Evolutionary conservation across 2,113 vertebrate genomes (phyloP).

Genomic region (Chamaetylas fuelleborni): DNA sequence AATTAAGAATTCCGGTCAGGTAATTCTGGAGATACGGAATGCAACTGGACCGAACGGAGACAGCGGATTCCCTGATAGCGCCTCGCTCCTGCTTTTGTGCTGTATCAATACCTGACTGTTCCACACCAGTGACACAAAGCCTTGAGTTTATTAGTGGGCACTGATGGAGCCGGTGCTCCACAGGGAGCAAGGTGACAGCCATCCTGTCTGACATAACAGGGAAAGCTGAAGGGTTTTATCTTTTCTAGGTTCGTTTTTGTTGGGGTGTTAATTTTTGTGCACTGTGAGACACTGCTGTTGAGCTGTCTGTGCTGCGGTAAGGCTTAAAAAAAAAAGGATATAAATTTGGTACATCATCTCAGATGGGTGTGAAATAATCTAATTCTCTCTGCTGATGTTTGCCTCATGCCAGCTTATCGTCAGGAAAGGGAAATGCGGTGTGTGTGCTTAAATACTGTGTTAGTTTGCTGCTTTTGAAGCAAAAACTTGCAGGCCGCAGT

Average conservation of each 20-base stretch:
- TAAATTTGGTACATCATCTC: background rate
- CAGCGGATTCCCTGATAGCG: background rate
- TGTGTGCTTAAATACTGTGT: background rate
- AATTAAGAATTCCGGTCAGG: conserved; percentile 10
- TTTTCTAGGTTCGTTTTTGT: background rate
- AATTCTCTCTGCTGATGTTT: background rate
- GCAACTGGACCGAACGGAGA: background rate
- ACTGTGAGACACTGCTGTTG: background rate
- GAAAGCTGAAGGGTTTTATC: background rate
- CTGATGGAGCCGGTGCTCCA: background rate
- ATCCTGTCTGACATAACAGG: background rate
- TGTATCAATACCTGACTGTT: background rate
- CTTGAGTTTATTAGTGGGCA: background rate
- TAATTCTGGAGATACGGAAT: background rate
- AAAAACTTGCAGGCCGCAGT: background rate
- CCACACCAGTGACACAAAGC: background rate
- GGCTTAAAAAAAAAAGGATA: background rate
- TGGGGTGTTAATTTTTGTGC: background rate
- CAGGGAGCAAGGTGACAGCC: background rate
- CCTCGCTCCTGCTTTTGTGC: background rate
- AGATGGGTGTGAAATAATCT: rapidly evolving
- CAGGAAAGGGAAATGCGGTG: background rate
- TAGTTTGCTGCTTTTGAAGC: background rate
- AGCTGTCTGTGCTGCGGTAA: background rate
- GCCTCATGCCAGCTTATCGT: background rate